Evolutionary conservation across 2,888 invertebrate species (phyloP).

Genomic region (Ophion ellenae): DNA sequence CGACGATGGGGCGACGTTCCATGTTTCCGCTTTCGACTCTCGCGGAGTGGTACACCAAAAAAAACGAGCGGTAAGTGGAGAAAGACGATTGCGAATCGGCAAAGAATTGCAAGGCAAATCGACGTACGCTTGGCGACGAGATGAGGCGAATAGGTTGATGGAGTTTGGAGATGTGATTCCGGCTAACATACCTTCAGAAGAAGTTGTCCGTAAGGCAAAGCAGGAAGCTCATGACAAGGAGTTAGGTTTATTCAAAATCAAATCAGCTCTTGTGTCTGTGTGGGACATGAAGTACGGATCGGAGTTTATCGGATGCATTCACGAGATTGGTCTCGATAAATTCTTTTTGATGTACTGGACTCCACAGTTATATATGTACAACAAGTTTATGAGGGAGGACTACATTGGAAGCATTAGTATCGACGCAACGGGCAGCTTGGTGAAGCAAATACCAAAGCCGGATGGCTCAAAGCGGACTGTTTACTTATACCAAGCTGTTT

Average conservation of each 20-base stretch:
- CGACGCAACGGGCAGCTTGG: conserved; percentile 72
- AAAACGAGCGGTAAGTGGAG: too few species aligned
- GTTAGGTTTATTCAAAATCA: conserved; percentile 44
- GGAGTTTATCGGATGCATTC: conserved; percentile 60
- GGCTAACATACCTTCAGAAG: conserved; percentile 53
- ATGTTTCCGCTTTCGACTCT: too few species aligned
- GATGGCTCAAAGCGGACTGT: too few species aligned
- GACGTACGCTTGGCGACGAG: too few species aligned
- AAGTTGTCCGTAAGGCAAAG: conserved; percentile 59
- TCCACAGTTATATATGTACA: conserved; percentile 66
- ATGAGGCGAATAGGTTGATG: conserved; percentile 61
- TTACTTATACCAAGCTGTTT: too few species aligned
- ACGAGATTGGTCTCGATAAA: conserved; percentile 61
- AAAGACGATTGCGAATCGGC: too few species aligned
- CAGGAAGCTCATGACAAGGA: conserved; percentile 56
- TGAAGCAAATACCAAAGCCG: too few species aligned
- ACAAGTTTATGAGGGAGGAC: conserved; percentile 60
- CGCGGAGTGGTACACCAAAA: too few species aligned
- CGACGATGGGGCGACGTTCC: too few species aligned
- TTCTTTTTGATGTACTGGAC: conserved; percentile 67
- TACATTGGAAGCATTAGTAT: conserved; percentile 62
- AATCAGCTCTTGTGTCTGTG: conserved; percentile 51
- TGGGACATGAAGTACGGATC: conserved; percentile 58
- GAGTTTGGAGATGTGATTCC: conserved; percentile 58
- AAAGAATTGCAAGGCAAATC: too few species aligned